Evolutionary conservation across 2,797 vertebrate species (phyloP).

Genomic region (Sebastes aleutianus): DNA sequence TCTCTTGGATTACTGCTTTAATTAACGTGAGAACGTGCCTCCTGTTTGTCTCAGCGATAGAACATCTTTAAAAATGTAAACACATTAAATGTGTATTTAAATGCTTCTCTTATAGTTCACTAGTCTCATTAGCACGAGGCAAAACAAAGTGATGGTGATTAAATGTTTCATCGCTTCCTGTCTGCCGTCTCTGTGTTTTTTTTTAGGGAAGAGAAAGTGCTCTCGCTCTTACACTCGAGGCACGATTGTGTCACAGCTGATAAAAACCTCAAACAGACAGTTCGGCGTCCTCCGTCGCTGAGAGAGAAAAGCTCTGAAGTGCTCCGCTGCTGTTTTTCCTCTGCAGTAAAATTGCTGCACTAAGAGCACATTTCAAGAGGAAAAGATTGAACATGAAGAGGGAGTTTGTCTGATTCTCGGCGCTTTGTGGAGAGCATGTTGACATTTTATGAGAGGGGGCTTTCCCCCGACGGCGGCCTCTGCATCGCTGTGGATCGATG

Average conservation of each 20-base stretch:
- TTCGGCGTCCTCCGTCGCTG: conserved; percentile 16
- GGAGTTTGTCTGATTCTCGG: conserved; percentile 16
- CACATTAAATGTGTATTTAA: background rate
- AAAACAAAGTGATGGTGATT: conserved; percentile 9
- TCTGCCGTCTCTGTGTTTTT: background rate
- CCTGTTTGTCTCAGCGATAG: background rate
- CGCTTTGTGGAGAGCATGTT: conserved; percentile 2
- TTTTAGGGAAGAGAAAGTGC: background rate
- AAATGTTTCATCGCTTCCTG: background rate
- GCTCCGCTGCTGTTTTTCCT: conserved; percentile 15
- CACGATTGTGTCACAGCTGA: conserved; percentile 34
- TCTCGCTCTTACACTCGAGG: background rate
- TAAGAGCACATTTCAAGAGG: conserved; percentile 39
- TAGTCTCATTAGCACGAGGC: background rate
- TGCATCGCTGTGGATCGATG: background rate
- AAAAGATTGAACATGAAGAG: conserved; percentile 35
- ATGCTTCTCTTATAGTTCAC: background rate
- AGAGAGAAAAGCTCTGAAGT: conserved; percentile 23
- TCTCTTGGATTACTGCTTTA: background rate
- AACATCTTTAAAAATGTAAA: background rate
- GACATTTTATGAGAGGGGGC: background rate
- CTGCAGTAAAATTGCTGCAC: conserved; percentile 25
- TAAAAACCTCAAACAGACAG: conserved; percentile 47
- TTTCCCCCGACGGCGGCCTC: background rate
- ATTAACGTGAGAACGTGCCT: background rate